Evolutionary conservation across 2,113 vertebrate genomes (phyloP).

Genomic region (Aegithalos caudatus): DNA sequence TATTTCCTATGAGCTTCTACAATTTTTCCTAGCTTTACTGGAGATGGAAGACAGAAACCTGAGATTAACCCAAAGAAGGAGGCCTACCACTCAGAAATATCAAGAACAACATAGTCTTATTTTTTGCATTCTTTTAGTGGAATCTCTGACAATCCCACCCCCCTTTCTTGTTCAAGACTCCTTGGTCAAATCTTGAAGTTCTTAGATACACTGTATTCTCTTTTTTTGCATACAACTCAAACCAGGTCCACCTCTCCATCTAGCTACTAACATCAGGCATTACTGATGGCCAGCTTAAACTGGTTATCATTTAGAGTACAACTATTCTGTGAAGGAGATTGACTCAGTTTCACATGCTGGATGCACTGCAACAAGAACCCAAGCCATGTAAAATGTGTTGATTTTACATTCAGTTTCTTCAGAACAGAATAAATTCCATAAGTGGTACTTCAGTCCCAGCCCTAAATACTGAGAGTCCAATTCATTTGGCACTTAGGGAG

Average conservation of each 20-base stretch:
- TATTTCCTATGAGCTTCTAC: not conserved
- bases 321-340: not conserved
- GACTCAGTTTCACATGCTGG: conserved; percentile 6
- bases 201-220: not conserved
- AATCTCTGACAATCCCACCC: not conserved
- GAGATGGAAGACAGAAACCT: not conserved
- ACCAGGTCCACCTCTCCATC: not conserved
- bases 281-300: conserved; percentile 26
- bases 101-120: not conserved
- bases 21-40: not conserved
- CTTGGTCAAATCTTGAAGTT: not conserved
- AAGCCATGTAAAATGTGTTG: conserved; percentile 33
- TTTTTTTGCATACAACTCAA: not conserved
- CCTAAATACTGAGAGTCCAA: not conserved
- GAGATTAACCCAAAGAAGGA: not conserved
- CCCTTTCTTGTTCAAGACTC: not conserved
- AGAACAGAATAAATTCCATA: not conserved
- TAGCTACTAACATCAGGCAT: not conserved
- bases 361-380: conserved; percentile 18
- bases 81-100: not conserved
- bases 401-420: conserved; percentile 54
- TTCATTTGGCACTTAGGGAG: not conserved
- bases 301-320: conserved; percentile 19
- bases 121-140: not conserved
- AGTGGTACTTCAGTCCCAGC: not conserved